Conservation (phyloP, 2,888 invertebrate genomes). For the Leptarthrus brevirostris region DNA sequence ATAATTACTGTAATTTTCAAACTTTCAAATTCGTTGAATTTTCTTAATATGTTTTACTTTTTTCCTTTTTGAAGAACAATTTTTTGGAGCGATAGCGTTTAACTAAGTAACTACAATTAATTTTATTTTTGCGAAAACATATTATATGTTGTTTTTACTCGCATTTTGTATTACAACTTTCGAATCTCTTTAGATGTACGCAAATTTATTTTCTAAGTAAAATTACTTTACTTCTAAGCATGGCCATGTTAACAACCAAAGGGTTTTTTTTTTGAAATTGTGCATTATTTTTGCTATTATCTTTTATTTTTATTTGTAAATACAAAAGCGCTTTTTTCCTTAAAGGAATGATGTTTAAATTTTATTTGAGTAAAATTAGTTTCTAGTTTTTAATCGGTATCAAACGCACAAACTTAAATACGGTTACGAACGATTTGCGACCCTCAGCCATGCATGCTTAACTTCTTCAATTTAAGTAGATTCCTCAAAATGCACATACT, state of each 20-base stretch:
- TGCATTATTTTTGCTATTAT: constrained; percentile 5
- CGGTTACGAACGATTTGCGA: neutral
- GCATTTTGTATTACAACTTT: neutral
- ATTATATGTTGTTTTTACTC: too few species aligned
- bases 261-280: neutral
- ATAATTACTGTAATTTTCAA: neutral
- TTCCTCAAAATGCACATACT: constrained; percentile 36
- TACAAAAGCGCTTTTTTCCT: neutral
- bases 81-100: too few species aligned
- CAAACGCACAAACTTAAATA: constrained; percentile 33
- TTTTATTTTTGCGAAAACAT: too few species aligned
- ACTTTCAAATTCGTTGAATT: too few species aligned
- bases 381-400: constrained; percentile 20
- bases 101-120: too few species aligned
- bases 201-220: constrained; percentile 6
- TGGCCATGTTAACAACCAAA: constrained; percentile 10
- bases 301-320: constrained; percentile 17
- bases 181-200: constrained; percentile 14
- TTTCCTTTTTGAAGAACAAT: neutral
- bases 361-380: constrained; percentile 2
- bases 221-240: constrained; percentile 3
- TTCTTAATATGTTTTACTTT: constrained; percentile 1
- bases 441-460: constrained; percentile 34
- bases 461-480: constrained; percentile 26
- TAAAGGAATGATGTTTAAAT: neutral